Conservation (phyloP, 2,888 invertebrate genomes). For the Cantharis lateralis region DNA sequence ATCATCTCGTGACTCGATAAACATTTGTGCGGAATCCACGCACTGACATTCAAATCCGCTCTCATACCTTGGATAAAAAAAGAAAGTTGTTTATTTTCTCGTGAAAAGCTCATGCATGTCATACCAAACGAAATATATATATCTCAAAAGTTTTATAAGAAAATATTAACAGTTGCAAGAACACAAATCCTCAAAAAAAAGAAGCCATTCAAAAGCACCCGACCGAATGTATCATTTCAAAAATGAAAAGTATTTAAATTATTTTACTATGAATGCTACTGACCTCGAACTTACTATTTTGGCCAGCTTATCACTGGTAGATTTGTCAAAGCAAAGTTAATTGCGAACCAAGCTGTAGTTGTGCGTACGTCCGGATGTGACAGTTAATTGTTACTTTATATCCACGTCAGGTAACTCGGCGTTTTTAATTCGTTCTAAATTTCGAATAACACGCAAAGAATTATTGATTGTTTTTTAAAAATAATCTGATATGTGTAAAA, state of each 20-base stretch:
- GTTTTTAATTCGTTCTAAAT: neutral
- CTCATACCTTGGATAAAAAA: slow-evolving; percentile 20
- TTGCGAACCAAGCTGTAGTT: neutral
- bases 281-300: neutral
- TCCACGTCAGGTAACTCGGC: neutral
- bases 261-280: neutral
- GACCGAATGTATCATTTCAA: neutral
- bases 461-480: neutral
- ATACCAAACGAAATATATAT: slow-evolving; percentile 1
- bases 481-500: neutral
- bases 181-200: neutral
- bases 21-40: slow-evolving; percentile 25
- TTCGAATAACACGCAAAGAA: neutral
- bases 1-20: slow-evolving; percentile 30
- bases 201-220: neutral
- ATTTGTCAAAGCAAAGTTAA: neutral
- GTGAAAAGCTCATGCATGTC: slow-evolving; percentile 11
- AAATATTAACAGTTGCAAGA: neutral
- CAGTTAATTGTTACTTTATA: neutral
- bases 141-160: neutral
- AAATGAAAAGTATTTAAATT: neutral
- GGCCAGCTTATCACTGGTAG: neutral
- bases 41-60: slow-evolving; percentile 28
- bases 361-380: neutral
- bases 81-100: slow-evolving; percentile 23